Percentiles rank a stretch among this genome's conserved stretches.
phyloP scores from a whole-genome alignment of 2,888 invertebrate genomes.

The Morinoia aosen region DNA sequence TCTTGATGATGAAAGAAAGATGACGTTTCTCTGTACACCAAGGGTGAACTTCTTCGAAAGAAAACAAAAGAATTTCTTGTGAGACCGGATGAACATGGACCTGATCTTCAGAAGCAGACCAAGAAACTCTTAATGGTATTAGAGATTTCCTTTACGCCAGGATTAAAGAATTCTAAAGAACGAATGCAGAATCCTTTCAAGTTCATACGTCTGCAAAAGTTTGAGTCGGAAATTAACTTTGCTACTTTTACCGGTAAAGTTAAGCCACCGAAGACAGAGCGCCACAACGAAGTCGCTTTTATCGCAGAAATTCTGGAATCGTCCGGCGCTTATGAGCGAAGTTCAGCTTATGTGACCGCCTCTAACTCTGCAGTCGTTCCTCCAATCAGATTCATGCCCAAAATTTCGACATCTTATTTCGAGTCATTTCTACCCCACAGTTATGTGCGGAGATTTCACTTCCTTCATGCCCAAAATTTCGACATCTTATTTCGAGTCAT shows the following conservation, averaged over 20 bases:
- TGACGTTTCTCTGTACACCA: slow-evolving; percentile 10
- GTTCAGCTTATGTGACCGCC: background rate
- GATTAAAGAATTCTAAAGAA: slow-evolving; percentile 28
- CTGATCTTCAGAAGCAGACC: background rate
- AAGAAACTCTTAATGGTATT: slow-evolving; percentile 12
- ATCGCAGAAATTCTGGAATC: slow-evolving; percentile 12
- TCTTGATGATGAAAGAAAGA: background rate
- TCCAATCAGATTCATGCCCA: slow-evolving; percentile 7
- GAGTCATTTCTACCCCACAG: background rate
- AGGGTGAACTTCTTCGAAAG: background rate
- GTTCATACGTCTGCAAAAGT: slow-evolving; percentile 39
- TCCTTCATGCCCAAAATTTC: background rate
- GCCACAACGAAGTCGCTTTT: background rate
- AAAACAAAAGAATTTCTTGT: slow-evolving; percentile 1
- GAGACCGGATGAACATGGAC: background rate
- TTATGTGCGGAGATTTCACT: background rate
- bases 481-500: background rate
- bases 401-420: background rate
- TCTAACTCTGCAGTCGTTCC: background rate
- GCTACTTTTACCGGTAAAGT: slow-evolving; percentile 33
- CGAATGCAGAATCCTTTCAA: slow-evolving; percentile 43
- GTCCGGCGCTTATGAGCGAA: slow-evolving; percentile 11
- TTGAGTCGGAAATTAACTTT: slow-evolving; percentile 31
- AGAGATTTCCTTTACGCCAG: slow-evolving; percentile 20
- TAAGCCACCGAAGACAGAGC: slow-evolving; percentile 39